Evolutionary conservation across 2,888 invertebrate genomes (phyloP), one percentile per base, ranked within the genome.

Genomic region (Corythucha ciliata): DNA sequence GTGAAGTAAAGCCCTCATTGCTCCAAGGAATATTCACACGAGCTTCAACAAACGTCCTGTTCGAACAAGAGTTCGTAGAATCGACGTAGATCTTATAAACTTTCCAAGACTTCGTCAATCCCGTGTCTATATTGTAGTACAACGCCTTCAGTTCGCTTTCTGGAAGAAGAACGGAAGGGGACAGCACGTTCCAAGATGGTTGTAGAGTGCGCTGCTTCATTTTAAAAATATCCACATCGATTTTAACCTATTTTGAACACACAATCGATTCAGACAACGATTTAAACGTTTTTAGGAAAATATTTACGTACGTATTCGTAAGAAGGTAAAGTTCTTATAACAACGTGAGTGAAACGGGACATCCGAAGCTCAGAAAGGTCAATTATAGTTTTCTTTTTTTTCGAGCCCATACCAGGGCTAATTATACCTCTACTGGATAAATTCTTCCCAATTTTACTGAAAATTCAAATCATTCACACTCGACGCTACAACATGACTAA

Each of bases 21-120:
- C 52, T 76, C 83, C 83, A 83, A 0, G 83, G 81, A 1, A 79
- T 74, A 44, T 74, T 72, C 5, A 82, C 60, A 58, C 75, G 76
- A 0, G 76, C 77, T 0, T 78, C 73, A 0, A 78, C 74, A 54
- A 80, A 78, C 62, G 77, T 74, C 18, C 60, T 44, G 18, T 68
- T 64, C 33, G 68, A 69, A 32, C 72, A 72, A 54, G 71, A 72
- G 1, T 66, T 63, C 0, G 67, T 62, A 1, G 81, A 72, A 67
- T n/a, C 83, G 62, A 20, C 74, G 66, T 56, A 78, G 73, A 2
- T 77, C 22, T 41, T 50, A 48, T 56, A 58, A 3, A 50, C 74
- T 63, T 83, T 79, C 62, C 78, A 74, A 0, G 80, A 63, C 36
- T 73, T 71, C 29, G 73, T 70, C 6, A 73, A 73, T 7, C 73